These are phyloP conservation scores for Xylota sylvarum DNA, from an alignment of 2,888 invertebrate species.

Conservation along the genomic window DNA sequence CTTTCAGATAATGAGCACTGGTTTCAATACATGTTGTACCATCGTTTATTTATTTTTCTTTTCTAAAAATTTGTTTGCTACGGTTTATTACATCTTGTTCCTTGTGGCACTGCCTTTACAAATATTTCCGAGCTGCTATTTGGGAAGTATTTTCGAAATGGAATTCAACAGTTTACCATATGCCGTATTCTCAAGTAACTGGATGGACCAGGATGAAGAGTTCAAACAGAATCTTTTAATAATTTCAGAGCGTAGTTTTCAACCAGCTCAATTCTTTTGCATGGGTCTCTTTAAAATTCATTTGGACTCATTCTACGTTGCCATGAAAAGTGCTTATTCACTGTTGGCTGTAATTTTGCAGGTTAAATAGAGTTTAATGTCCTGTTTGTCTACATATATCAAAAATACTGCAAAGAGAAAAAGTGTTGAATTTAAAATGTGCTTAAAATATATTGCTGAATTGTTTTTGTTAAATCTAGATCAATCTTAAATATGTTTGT, in stretches of 20 bases:
- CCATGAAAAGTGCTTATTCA: conserved; percentile 60
- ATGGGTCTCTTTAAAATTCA: conserved; percentile 62
- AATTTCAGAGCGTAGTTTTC: not conserved
- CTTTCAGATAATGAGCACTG: conserved; percentile 77
- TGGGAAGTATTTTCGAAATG: conserved; percentile 42
- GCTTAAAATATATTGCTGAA: too few species aligned
- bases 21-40: conserved; percentile 76
- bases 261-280: conserved; percentile 11
- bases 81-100: conserved; percentile 69
- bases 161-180: conserved; percentile 55
- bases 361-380: not conserved
- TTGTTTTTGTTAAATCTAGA: too few species aligned
- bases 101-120: conserved; percentile 76
- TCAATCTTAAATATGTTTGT: too few species aligned
- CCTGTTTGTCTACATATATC: not conserved
- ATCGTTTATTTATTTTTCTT: conserved; percentile 77
- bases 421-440: too few species aligned
- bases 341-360: conserved; percentile 57
- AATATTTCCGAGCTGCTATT: conserved; percentile 66
- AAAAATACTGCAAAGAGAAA: not conserved
- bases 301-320: conserved; percentile 61
- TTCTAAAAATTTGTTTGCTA: conserved; percentile 49
- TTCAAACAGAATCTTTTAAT: conserved; percentile 24
- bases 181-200: conserved; percentile 58
- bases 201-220: conserved; percentile 37